These are phyloP conservation scores for Muscicapa comitata DNA, from an alignment of 2,797 vertebrate genomes.

Conservation along the genomic window DNA sequence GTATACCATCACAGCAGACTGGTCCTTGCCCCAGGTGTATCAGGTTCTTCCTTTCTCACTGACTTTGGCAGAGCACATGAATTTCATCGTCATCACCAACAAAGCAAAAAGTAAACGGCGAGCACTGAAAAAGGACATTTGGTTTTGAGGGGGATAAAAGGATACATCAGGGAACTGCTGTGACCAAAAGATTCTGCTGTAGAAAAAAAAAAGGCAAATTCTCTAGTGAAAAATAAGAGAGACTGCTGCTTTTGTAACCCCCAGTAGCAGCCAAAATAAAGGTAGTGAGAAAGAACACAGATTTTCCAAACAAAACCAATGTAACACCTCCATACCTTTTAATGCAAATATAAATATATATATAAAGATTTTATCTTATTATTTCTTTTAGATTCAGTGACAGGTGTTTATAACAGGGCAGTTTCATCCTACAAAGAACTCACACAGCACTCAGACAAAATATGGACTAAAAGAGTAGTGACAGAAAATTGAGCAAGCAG, in stretches of 20 bases:
- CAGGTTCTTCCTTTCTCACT: neutral
- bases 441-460: neutral
- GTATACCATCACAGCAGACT: neutral
- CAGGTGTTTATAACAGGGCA: neutral
- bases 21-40: neutral
- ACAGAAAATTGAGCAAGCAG: neutral
- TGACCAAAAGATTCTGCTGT: neutral
- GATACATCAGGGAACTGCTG: neutral
- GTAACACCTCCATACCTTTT: neutral
- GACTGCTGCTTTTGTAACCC: neutral
- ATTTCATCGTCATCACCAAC: neutral
- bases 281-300: neutral
- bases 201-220: neutral
- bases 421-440: neutral
- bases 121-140: neutral
- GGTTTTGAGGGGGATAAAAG: neutral
- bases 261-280: neutral
- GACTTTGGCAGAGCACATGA: neutral
- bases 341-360: neutral
- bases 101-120: neutral
- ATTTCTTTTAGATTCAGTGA: neutral
- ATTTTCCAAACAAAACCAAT: neutral
- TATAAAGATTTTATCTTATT: neutral
- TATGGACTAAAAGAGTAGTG: neutral
- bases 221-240: neutral